Evolutionary conservation across 2,888 invertebrate genomes (phyloP).

Genomic region (Protula sp.): DNA sequence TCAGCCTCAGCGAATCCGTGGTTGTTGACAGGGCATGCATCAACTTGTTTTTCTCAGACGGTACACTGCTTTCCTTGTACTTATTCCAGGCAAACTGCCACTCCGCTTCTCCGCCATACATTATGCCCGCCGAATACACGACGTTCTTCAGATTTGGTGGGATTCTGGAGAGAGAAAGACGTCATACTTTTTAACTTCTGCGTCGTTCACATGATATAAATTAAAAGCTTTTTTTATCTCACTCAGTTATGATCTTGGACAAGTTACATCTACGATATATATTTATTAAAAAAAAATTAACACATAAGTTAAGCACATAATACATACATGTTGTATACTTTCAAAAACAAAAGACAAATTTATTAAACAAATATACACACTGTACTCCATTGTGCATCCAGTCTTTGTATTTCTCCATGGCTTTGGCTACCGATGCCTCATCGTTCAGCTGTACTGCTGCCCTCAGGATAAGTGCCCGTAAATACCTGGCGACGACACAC

Average conservation of each 20-base stretch:
- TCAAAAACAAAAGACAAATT: no score
- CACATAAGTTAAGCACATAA: no score
- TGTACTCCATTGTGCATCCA: constrained; percentile 67
- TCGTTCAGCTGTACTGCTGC: constrained; percentile 48
- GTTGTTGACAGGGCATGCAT: constrained; percentile 41
- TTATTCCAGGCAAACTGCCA: constrained; percentile 48
- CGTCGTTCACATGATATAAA: no score
- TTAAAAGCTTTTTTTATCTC: no score
- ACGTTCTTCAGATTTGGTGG: constrained; percentile 71
- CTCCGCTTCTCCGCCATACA: constrained; percentile 42
- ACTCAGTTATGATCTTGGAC: no score
- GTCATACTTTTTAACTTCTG: no score
- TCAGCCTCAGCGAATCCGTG: constrained; percentile 36
- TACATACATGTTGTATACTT: no score
- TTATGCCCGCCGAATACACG: constrained; percentile 61
- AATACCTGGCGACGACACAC: constrained; percentile 6
- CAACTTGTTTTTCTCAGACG: constrained; percentile 44
- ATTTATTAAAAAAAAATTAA: no score
- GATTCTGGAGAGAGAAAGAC: constrained; percentile 55
- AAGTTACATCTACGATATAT: no score
- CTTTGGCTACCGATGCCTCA: constrained; percentile 66
- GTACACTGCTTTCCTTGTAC: constrained; percentile 35
- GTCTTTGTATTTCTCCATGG: constrained; percentile 65
- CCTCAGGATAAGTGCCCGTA: constrained; percentile 8
- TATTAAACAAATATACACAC: no score